Evolutionary conservation across 1,140 invertebrate species (phyloP), one percentile per base, ranked within the genome.

Genomic region (Acromyrmex heyeri): DNA sequence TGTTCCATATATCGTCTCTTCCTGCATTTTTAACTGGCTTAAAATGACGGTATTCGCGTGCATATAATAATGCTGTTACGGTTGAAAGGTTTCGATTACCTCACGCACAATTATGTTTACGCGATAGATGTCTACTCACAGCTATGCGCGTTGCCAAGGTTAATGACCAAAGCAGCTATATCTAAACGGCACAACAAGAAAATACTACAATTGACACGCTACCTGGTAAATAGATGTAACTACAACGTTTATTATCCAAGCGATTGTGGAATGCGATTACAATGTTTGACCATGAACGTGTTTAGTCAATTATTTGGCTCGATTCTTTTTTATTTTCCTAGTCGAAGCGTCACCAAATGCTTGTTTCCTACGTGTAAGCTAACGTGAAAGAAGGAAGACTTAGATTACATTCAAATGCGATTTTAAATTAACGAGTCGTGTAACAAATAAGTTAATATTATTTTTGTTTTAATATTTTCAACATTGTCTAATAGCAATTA

Each of bases 211-310:
- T 69, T 34, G 48, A 55, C 34, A 18, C 77, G 62, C 48, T 55
- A 21, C 48, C 14, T 30, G n/a, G 14, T 57, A 69, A 70, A 81
- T 81, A 81, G 77, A 55, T 81, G 57, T 81, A 57, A 69, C n/a
- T 24, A n/a, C 48, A 81, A 69, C 21, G 30, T 55, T 69, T 50
- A 44, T 79, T 62, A 64, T 16, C 21, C 34, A 61, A 78, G 44
- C 24, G 44, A 48, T 78, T 48, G 30, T 70, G 77, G 30, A 24
- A 53, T 70, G 30, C 48, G 48, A 69, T 69, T 55, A 81, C 14
- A 53, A 81, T 69, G 21, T 30, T 81, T 30, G 77, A 14, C 77
- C 77, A 8, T 81, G 77, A 81, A 70, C 64, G n/a, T 57, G 77
- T 81, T 81, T 55, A 69, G 48, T 50, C 48, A 81, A 81, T 81